Conservation (phyloP, 2,113 vertebrate species). For the Gnathonemus echidnorhynchus region DNA sequence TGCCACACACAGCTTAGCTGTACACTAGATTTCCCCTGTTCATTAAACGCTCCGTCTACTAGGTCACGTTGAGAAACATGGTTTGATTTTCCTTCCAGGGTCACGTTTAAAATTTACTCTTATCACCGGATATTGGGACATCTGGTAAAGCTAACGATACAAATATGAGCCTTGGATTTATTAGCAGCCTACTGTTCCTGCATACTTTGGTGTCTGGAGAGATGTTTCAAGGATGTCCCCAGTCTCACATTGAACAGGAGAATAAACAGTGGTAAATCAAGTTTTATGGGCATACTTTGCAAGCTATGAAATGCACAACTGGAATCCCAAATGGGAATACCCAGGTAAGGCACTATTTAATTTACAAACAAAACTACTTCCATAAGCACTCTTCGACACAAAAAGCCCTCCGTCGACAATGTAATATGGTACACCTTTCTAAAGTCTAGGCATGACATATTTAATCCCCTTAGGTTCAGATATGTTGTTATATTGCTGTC, state of each 20-base stretch:
- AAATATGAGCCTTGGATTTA: neutral
- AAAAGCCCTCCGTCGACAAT: neutral
- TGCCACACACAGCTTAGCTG: neutral
- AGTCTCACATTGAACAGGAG: conserved; percentile 26
- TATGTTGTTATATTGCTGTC: neutral
- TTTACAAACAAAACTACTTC: neutral
- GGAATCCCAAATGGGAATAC: neutral
- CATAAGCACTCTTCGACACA: neutral
- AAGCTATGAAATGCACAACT: neutral
- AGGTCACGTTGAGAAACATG: neutral
- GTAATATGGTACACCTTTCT: neutral
- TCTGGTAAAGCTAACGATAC: neutral
- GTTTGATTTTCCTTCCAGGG: neutral
- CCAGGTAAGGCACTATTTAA: neutral
- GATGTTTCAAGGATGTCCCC: neutral
- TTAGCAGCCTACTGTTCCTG: neutral
- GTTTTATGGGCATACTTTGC: conserved; percentile 22
- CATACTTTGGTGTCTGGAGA: neutral
- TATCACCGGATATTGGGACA: neutral
- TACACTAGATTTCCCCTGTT: neutral
- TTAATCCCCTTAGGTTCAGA: neutral
- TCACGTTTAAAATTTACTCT: neutral
- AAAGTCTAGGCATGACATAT: neutral
- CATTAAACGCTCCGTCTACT: neutral
- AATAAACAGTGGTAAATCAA: conserved; percentile 37